Evolutionary conservation across 1,140 invertebrate species (phyloP).

Genomic region (Drosophila pruinosa): DNA sequence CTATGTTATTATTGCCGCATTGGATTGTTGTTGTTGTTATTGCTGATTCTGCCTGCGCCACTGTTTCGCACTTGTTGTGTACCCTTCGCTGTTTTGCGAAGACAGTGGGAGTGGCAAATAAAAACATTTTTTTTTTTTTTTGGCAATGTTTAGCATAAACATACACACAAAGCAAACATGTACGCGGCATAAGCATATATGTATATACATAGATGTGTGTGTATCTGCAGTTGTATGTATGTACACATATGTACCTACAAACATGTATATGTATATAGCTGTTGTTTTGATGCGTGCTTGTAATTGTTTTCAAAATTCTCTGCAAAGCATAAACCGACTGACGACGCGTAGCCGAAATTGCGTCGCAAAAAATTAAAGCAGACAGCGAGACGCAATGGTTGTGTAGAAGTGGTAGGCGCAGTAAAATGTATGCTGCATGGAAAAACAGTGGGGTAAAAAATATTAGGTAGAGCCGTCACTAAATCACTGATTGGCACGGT

Average conservation of each 20-base stretch:
- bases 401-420: slow-evolving; percentile 16
- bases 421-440: slow-evolving; percentile 37
- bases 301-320: slow-evolving; percentile 21
- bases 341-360: slow-evolving; percentile 57
- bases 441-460: slow-evolving; percentile 18
- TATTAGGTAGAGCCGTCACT: no score
- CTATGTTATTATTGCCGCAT: slow-evolving; percentile 71
- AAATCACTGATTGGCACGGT: neutral
- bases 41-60: slow-evolving; percentile 13
- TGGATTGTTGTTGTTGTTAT: slow-evolving; percentile 35
- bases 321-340: slow-evolving; percentile 52
- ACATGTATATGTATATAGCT: neutral
- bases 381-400: slow-evolving; percentile 25
- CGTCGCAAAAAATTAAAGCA: slow-evolving; percentile 61
- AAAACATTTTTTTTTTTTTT: neutral
- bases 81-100: neutral
- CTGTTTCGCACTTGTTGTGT: slow-evolving; percentile 72
- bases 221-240: neutral
- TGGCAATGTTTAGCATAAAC: slow-evolving; percentile 19
- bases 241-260: no score
- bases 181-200: neutral
- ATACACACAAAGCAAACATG: neutral
- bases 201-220: neutral
- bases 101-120: neutral
- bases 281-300: slow-evolving; percentile 30